These are phyloP conservation scores for Tetragnatha versicolor DNA, from an alignment of 1,140 invertebrate genomes.

Conservation along the genomic window DNA sequence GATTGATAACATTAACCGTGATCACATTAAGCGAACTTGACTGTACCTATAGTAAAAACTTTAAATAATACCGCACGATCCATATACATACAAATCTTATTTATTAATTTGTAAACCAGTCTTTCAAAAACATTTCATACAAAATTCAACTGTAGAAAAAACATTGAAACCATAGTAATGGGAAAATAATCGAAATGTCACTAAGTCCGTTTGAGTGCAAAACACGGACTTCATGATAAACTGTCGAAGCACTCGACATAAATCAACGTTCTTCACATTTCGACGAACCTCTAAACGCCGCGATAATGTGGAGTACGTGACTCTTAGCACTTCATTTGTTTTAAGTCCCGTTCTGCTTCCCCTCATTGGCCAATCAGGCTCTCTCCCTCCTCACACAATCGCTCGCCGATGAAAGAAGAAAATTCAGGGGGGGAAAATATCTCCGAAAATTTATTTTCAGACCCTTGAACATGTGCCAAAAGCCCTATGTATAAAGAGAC, in stretches of 20 bases:
- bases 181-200: no score
- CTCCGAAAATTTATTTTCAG: constrained; percentile 22
- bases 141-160: no score
- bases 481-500: constrained; percentile 37
- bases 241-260: neutral
- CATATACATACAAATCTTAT: no score
- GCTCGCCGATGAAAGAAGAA: neutral
- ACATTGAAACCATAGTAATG: no score
- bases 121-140: no score
- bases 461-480: constrained; percentile 41
- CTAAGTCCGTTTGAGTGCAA: no score
- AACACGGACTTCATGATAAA: no score
- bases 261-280: neutral
- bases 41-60: no score
- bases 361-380: neutral
- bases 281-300: neutral
- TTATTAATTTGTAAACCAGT: no score
- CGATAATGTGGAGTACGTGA: neutral
- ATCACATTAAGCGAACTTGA: no score
- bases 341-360: neutral
- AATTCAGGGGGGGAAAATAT: neutral
- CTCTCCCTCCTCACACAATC: neutral
- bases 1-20: no score
- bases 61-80: no score
- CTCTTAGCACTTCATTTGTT: neutral